Base-by-base conservation (phyloP, 2,113 vertebrate species). In the Pseudopodoces humilis region DNA sequence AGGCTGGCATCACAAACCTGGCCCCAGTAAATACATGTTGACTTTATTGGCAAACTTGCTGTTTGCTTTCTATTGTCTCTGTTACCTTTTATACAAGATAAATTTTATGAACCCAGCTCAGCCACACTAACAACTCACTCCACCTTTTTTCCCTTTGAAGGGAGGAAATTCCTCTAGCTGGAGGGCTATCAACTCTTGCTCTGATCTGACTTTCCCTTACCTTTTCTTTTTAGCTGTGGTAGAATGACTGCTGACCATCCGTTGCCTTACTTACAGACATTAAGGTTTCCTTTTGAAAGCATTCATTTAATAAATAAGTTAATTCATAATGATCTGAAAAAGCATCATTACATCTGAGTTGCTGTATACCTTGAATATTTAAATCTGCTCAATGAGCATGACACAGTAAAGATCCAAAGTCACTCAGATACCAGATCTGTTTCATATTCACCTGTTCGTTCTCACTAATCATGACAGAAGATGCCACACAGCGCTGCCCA, bases 21-120 rank as follows among this genome's bases (percentile, higher is more conserved):
- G 30, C 10, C 11, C 4, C 9, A 0, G 7, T 15, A 18, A 41
- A 37, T 27, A 33, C 19, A 15, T 1, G 0, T 35, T 79, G 22
- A 58, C 28, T 67, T 94, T 35, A 22, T 21, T 49, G 80, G n/a
- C 1, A 1, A 28, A 28, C 13, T 87, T 10, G 21, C 6, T 62
- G 39, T 39, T 39, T 39, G 39, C 37, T 39, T 12, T 39, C 11
- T 39, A 39, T 39, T 55, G 4, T 10, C 15, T 13, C 16, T 37
- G 5, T 30, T 70, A 35, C 4, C 15, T 59, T 79, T 90, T 47
- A 62, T 52, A 22, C 43, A 63, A 52, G 3, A n/a, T 37, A 52
- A 74, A 60, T 3, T 59, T 35, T 23, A 5, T 14, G 83, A 87
- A 39, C 2, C 3, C 27, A 85, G 5, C 9, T 80, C 46, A 76